Evolutionary conservation across 1,140 invertebrate species (phyloP), one percentile per base, ranked within the genome.

Genomic region (Caenorhabditis remanei): DNA sequence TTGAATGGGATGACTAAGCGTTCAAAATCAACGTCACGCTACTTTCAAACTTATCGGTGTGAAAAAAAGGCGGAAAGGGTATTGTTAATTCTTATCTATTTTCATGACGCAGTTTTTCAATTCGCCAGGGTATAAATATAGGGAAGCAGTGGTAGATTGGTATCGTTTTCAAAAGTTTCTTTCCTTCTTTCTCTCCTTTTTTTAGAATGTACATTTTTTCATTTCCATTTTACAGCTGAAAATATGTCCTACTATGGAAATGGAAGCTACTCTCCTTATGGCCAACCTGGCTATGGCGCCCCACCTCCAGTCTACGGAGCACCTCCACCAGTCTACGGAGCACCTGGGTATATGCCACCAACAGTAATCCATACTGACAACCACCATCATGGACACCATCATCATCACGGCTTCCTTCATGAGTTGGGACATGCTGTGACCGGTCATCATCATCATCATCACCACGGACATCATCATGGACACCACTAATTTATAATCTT

Each of bases 281-380:
- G 58, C n/a, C n/a, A 32, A 61, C 58, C 19, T 6, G 58, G n/a
- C n/a, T n/a, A 32, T 9, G 19, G 24, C 2, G 58, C 24, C 0
- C 58, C 58, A 61, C 58, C 58, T n/a, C 58, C 58, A 61, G 58
- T 61, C n/a, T 61, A 13, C n/a, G 58, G 58, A 32, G 19, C 58
- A 21, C 58, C 58, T 61, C 32, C 32, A 61, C 58, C 58, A 61
- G 58, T 61, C n/a, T 61, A 3, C 19, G 58, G 19, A 32, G 58
- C 58, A 21, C 58, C 58, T 61, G 58, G 19, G 5, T 61, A 61
- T 9, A 32, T 61, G 16, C 58, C 58, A 21, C 24, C 58, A n/a
- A 61, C 19, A n/a, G 24, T 61, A 0, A 32, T 41, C 41, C 63
- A 65, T 0, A 65, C 63, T 40, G 63, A 65, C 8, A 24, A 24